Percentiles rank a stretch among this genome's conserved stretches.
These are phyloP conservation scores for Fregetta grallaria DNA, from an alignment of 2,113 vertebrate genomes.

Conservation along the genomic window DNA sequence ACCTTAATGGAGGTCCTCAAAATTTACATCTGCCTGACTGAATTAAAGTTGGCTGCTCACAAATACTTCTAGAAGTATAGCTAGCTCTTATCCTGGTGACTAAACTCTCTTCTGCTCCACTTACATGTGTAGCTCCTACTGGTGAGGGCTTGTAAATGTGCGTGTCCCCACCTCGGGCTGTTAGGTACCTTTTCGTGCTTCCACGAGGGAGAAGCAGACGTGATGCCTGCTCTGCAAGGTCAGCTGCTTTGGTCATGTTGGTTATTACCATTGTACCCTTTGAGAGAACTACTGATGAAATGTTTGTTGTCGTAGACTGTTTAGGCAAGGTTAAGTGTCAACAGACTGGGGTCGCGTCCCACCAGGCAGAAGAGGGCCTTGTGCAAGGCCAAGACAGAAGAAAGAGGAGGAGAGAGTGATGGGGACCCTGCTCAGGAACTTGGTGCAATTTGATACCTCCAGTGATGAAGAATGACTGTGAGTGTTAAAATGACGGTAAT, in stretches of 20 bases:
- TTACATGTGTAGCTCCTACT: fast-evolving
- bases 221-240: background rate
- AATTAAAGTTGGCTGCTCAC: background rate
- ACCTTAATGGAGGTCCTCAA: background rate
- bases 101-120: background rate
- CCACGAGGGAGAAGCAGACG: background rate
- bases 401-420: background rate
- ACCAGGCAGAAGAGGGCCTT: background rate
- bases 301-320: background rate
- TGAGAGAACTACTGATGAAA: background rate
- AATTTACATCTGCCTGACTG: background rate
- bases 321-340: background rate
- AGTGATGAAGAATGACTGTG: background rate
- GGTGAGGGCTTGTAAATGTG: background rate
- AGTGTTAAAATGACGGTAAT: background rate
- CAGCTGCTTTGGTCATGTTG: background rate
- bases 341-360: background rate
- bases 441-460: background rate
- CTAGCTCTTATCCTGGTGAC: background rate
- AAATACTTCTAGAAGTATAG: background rate
- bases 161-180: background rate
- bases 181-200: background rate
- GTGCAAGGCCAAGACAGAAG: background rate
- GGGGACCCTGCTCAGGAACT: background rate
- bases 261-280: background rate